phyloP scores from a whole-genome alignment of 2,113 vertebrate species.

The Ophthalmolycus amberensis region DNA sequence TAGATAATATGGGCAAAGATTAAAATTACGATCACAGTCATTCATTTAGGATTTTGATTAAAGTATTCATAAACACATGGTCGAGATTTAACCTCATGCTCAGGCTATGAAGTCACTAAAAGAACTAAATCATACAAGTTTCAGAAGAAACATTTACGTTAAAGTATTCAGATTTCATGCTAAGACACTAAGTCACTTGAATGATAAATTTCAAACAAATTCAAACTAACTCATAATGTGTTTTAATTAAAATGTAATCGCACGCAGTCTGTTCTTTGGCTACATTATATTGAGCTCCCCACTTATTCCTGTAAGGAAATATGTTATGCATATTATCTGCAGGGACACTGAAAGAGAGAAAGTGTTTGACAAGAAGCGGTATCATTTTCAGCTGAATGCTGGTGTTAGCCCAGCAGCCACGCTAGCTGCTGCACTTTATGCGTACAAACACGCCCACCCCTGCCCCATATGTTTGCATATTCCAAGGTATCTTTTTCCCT shows the following conservation, averaged over 20 bases:
- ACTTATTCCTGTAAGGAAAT: neutral
- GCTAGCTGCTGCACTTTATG: neutral
- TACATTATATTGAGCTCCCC: neutral
- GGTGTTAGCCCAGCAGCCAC: neutral
- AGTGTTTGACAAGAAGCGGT: neutral
- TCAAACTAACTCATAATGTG: neutral
- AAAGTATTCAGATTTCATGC: neutral
- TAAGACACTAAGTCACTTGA: neutral
- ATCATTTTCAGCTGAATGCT: neutral
- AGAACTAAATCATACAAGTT: neutral
- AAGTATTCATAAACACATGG: neutral
- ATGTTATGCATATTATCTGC: neutral
- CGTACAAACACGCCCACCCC: neutral
- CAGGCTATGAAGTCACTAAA: neutral
- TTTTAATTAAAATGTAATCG: neutral
- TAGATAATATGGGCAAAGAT: slow-evolving; percentile 6
- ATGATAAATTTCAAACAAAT: neutral
- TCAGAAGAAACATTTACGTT: neutral
- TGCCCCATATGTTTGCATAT: neutral
- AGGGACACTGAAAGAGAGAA: neutral
- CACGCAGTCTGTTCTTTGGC: neutral
- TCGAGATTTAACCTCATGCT: neutral
- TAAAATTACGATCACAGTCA: neutral
- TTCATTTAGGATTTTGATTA: slow-evolving; percentile 17
- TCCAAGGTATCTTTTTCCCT: neutral